Conservation (phyloP, 2,113 vertebrate genomes). For the Phalacrocorax carbo region DNA sequence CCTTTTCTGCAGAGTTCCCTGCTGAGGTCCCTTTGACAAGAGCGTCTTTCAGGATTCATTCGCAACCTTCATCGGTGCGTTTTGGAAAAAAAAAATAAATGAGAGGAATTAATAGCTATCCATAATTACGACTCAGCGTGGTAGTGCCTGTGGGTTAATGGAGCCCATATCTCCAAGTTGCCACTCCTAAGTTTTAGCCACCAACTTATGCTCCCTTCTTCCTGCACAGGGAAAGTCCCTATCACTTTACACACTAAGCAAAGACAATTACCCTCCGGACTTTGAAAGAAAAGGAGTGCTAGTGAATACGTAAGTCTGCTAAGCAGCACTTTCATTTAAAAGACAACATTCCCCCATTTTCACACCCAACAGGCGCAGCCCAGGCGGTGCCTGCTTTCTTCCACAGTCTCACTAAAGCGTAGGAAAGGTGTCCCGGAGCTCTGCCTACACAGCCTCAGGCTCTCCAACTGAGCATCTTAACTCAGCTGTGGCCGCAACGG, state of each 20-base stretch:
- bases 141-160: background rate
- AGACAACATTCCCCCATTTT: background rate
- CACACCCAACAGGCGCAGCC: background rate
- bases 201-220: background rate
- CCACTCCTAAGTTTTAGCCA: background rate
- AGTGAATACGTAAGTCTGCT: background rate
- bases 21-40: background rate
- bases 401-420: accelerated
- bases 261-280: background rate
- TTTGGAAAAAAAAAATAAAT: background rate
- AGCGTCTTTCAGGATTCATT: background rate
- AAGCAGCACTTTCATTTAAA: background rate
- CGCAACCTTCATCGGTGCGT: background rate
- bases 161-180: background rate
- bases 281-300: background rate
- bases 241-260: background rate
- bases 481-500: background rate
- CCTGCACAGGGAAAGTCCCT: background rate
- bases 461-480: background rate
- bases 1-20: background rate
- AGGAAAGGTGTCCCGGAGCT: background rate
- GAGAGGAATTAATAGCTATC: background rate
- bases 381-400: background rate
- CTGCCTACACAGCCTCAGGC: background rate
- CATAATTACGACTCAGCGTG: accelerated